Evolutionary conservation across 2,797 vertebrate genomes (phyloP).

Genomic region (Thamnophis elegans): DNA sequence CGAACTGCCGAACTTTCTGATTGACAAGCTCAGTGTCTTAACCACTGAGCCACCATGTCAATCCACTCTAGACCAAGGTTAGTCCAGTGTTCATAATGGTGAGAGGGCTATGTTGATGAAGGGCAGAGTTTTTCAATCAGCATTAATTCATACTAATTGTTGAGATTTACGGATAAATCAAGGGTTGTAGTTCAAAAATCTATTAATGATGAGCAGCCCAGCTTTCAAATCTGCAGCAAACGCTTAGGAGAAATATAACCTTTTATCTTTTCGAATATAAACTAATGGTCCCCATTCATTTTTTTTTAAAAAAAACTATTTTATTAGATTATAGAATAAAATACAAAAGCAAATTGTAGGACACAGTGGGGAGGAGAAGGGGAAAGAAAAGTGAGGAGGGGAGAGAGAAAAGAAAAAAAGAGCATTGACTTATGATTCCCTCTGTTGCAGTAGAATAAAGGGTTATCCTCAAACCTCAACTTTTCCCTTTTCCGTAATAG

Average conservation of each 20-base stretch:
- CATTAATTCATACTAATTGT: not conserved
- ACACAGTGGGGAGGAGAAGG: too few relatives aligned
- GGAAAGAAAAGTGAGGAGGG: too few relatives aligned
- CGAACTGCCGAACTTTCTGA: too few relatives aligned
- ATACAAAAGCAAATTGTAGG: too few relatives aligned
- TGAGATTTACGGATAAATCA: not conserved
- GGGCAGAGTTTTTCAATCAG: not conserved
- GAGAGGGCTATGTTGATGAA: not conserved
- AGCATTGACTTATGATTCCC: too few relatives aligned
- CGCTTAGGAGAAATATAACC: not conserved
- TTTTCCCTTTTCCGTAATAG: too few relatives aligned
- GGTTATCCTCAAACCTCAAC: too few relatives aligned
- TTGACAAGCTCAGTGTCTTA: too few relatives aligned
- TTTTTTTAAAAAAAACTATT: too few relatives aligned
- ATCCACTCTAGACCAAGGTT: not conserved
- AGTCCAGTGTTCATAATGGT: not conserved
- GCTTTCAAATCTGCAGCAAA: not conserved
- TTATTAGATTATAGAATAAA: too few relatives aligned
- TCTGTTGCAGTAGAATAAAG: too few relatives aligned
- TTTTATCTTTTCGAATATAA: not conserved
- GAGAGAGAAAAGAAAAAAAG: too few relatives aligned
- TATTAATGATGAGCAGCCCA: not conserved
- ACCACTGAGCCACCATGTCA: not conserved
- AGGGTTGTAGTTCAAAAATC: not conserved
- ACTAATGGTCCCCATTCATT: not conserved